Evolutionary conservation across 2,113 vertebrate species (phyloP), one percentile per base, ranked within the genome.

Genomic region (Pluvianellus socialis): DNA sequence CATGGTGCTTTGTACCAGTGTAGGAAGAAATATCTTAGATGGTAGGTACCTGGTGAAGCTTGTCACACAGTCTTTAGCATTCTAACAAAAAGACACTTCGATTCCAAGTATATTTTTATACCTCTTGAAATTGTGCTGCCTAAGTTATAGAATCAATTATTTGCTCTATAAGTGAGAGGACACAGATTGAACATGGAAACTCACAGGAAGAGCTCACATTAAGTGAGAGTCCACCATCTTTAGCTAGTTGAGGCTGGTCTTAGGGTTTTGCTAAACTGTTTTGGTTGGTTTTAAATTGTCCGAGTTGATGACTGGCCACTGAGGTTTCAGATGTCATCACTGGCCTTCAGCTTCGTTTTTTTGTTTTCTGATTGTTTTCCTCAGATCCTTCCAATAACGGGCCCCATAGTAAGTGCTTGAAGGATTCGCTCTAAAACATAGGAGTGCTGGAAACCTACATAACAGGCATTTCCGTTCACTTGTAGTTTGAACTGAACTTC

Each of bases 1-100:
- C 86, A 2, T 2, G 0, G 72, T 94, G 14, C 53, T 94, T 76
- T 99, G 99, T 86, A 98, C 97, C 5, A 92, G 80, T 9, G 11
- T 42, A 1, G 50, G 47, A 66, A 95, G 74, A 24, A 77, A 3
- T 2, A 5, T 61, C 5, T 67, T 92, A 15, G 93, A 86, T 72
- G 98, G 98, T 98, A 88, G 66, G 97, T 97, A 33, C 35, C 14
- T 4, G 8, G 14, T 58, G 38, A 58, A 1, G 0, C 58, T 52
- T 65, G 44, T 28, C 73, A 58, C 35, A 30, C n/a, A 28, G 40
- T 35, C 52, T 66, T 45, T 16, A 66, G 28, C 38, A 49, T 47
- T 86, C 24, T 68, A 65, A 79, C 33, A 38, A 91, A 53, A 53
- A 4, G 1, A 17, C 14, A 18, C 24, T 59, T 63, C 16, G n/a